Percentiles rank a stretch among this genome's conserved stretches.
These are phyloP conservation scores for Brachionichthys hirsutus DNA, from an alignment of 2,113 vertebrate genomes.

Conservation along the genomic window DNA sequence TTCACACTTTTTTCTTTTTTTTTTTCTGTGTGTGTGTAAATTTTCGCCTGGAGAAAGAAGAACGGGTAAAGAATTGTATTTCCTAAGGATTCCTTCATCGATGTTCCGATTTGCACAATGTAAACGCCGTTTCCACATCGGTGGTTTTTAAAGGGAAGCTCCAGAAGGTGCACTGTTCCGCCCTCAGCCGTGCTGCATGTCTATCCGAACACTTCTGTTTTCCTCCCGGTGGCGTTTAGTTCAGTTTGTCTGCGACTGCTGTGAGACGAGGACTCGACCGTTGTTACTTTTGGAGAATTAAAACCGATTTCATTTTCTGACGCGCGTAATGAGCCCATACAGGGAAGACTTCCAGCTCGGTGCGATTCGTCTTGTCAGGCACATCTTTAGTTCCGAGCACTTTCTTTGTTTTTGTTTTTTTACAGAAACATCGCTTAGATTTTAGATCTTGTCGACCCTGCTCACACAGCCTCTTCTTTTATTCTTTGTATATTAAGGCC, in stretches of 20 bases:
- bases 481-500: slow-evolving; percentile 22
- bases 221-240: background rate
- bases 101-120: slow-evolving; percentile 46
- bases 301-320: no score
- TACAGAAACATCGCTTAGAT: slow-evolving; percentile 32
- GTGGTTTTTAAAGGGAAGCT: slow-evolving; percentile 50
- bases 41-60: slow-evolving; percentile 11
- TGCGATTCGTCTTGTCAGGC: background rate
- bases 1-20: background rate
- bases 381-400: slow-evolving; percentile 43
- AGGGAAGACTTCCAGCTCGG: slow-evolving; percentile 1
- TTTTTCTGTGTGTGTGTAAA: no score
- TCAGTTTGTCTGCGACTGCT: background rate
- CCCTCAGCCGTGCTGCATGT: slow-evolving; percentile 29
- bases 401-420: no score
- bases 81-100: background rate
- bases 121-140: slow-evolving; percentile 2
- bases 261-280: background rate
- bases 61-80: slow-evolving; percentile 1
- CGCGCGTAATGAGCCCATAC: slow-evolving; percentile 13
- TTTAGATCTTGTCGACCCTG: slow-evolving; percentile 15
- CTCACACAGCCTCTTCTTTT: slow-evolving; percentile 1
- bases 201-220: slow-evolving; percentile 12
- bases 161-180: slow-evolving; percentile 10
- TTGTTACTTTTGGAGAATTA: no score